A percentile compares a stretch with the other conserved stretches of the same genome.
Evolutionary conservation across 92 coral and sea anemone species (phyloP).

Genomic region (Siderastrea siderea): DNA sequence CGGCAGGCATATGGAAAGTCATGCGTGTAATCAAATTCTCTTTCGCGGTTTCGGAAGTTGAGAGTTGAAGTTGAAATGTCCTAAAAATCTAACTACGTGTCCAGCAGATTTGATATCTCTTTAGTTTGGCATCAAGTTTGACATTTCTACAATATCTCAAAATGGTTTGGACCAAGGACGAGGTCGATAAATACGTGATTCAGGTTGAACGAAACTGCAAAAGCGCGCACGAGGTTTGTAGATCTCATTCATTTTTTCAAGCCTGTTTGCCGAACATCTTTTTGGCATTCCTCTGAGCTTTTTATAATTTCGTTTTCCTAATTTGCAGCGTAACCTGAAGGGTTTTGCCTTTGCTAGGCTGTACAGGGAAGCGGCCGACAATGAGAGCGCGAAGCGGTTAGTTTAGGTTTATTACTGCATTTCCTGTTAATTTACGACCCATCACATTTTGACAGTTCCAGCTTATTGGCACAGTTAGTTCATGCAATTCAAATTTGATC

Average conservation of each 20-base stretch:
- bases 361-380: conserved; percentile 88
- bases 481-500: no score
- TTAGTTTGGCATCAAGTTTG: not conserved
- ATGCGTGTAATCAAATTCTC: conserved; percentile 9
- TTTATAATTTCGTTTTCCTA: not conserved
- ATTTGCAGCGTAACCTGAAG: conserved; percentile 88
- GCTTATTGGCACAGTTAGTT: not conserved
- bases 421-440: not conserved
- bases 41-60: not conserved
- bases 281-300: not conserved
- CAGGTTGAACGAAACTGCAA: conserved; percentile 76
- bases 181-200: conserved; percentile 91
- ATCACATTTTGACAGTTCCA: not conserved
- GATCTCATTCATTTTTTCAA: not conserved
- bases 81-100: not conserved
- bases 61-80: conserved; percentile 3
- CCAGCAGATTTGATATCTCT: not conserved
- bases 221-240: conserved; percentile 80
- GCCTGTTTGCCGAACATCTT: not conserved
- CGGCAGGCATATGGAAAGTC: not conserved
- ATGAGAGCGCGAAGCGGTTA: conserved; percentile 87
- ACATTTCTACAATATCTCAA: not conserved
- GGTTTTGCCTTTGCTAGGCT: conserved; percentile 95
- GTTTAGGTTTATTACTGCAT: not conserved
- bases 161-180: conserved; percentile 91